These are phyloP conservation scores for Sylvia borin DNA, from an alignment of 2,797 vertebrate genomes.

Conservation along the genomic window DNA sequence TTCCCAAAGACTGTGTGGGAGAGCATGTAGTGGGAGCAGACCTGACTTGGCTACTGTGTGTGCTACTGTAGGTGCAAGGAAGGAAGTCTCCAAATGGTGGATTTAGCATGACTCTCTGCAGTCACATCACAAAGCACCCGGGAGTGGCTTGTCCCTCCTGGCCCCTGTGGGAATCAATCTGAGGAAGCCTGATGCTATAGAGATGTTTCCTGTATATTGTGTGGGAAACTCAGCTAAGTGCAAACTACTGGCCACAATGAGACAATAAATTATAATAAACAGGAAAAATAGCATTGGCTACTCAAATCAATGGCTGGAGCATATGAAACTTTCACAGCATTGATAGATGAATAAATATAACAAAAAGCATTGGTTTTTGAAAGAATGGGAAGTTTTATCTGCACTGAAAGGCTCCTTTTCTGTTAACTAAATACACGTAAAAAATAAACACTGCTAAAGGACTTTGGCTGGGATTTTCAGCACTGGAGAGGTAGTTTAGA, in stretches of 20 bases:
- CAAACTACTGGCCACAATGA: slow-evolving; percentile 80
- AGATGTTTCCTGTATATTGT: slow-evolving; percentile 80
- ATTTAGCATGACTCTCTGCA: slow-evolving; percentile 60
- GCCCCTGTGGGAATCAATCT: slow-evolving; percentile 80
- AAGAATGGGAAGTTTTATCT: slow-evolving; percentile 76
- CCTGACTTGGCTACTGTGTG: slow-evolving; percentile 52
- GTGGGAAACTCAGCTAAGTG: slow-evolving; percentile 82
- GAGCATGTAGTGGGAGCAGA: slow-evolving; percentile 27
- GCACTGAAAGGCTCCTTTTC: slow-evolving; percentile 57
- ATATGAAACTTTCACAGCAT: slow-evolving; percentile 71
- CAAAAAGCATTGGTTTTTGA: slow-evolving; percentile 69
- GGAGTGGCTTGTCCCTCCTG: slow-evolving; percentile 73
- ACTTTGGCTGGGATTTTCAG: slow-evolving; percentile 18
- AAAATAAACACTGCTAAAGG: slow-evolving; percentile 33
- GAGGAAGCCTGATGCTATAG: slow-evolving; percentile 84
- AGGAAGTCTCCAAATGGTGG: slow-evolving; percentile 78
- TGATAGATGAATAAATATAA: slow-evolving; percentile 79
- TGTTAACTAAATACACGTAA: slow-evolving; percentile 52
- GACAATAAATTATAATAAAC: slow-evolving; percentile 87
- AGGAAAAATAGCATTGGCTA: slow-evolving; percentile 82
- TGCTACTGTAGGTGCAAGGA: slow-evolving; percentile 66
- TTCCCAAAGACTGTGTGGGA: slow-evolving; percentile 67
- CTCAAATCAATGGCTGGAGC: slow-evolving; percentile 79
- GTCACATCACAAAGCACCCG: slow-evolving; percentile 75
- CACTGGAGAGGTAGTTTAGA: not conserved